phyloP scores from a whole-genome alignment of 2,888 invertebrate species.

The Meteorus cinctellus region DNA sequence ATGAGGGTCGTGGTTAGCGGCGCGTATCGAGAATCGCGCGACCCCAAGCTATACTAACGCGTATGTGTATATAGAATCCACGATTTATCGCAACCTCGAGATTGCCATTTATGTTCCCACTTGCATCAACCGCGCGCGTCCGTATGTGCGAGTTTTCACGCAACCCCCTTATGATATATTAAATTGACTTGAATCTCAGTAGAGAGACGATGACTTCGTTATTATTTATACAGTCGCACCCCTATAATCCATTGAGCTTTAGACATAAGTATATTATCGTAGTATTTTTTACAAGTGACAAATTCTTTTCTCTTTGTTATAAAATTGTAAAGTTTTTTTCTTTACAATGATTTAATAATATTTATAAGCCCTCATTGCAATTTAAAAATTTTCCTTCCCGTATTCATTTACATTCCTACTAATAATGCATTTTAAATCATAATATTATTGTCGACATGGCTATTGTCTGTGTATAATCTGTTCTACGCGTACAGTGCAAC shows the following conservation, averaged over 20 bases:
- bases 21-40: constrained; percentile 29
- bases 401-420: too few species aligned
- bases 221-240: neutral
- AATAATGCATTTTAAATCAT: too few species aligned
- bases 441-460: too few species aligned
- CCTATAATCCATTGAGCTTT: too few species aligned
- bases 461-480: neutral
- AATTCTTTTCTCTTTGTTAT: too few species aligned
- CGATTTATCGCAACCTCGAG: constrained; percentile 37
- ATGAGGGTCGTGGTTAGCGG: constrained; percentile 27
- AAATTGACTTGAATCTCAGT: neutral
- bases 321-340: too few species aligned
- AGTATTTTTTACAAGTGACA: too few species aligned
- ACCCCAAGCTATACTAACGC: constrained; percentile 9
- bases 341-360: too few species aligned
- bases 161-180: neutral
- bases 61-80: constrained; percentile 11
- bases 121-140: constrained; percentile 23
- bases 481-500: constrained; percentile 19
- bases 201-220: neutral
- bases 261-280: too few species aligned
- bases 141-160: constrained; percentile 1
- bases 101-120: constrained; percentile 35
- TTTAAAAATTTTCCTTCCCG: too few species aligned
- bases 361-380: too few species aligned